A percentile compares a stretch with the other conserved stretches of the same genome.
phyloP scores from a whole-genome alignment of 2,797 vertebrate genomes.

The Choloepus didactylus region DNA sequence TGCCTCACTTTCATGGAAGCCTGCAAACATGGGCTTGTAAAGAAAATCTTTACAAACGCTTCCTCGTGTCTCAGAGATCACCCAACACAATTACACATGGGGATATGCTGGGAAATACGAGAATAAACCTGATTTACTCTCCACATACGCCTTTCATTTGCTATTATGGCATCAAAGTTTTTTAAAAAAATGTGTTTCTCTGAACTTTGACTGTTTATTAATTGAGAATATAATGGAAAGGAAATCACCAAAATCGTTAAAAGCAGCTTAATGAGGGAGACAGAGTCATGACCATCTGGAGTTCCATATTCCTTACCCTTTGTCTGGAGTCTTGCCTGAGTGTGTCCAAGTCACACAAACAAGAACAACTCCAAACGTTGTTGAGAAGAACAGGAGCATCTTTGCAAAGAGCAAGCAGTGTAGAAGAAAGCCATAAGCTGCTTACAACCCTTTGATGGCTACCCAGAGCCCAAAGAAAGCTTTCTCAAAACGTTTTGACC shows the following conservation, averaged over 20 bases:
- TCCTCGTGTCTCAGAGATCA: constrained; percentile 76
- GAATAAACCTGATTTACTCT: constrained; percentile 68
- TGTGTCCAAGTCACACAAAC: not conserved
- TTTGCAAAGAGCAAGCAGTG: not conserved
- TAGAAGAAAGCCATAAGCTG: not conserved
- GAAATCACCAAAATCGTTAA: constrained; percentile 83
- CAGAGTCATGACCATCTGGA: constrained; percentile 34
- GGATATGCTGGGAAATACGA: constrained; percentile 67
- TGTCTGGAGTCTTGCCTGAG: not conserved
- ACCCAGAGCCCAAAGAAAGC: not conserved
- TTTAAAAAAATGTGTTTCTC: constrained; percentile 67
- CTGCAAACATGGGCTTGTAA: constrained; percentile 65
- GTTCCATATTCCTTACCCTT: not conserved
- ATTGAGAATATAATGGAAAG: constrained; percentile 77
- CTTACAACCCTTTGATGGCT: not conserved
- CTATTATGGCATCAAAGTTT: constrained; percentile 61
- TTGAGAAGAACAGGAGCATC: not conserved
- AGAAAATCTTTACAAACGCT: constrained; percentile 79
- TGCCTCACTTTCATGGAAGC: constrained; percentile 73
- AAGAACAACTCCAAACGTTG: not conserved
- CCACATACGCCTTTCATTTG: constrained; percentile 50
- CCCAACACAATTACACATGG: constrained; percentile 69
- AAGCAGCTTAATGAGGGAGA: constrained; percentile 79
- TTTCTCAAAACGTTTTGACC: not conserved
- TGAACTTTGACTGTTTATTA: constrained; percentile 81